These are phyloP conservation scores for Platycheirus rosarum DNA, from an alignment of 2,888 invertebrate species.

Conservation along the genomic window DNA sequence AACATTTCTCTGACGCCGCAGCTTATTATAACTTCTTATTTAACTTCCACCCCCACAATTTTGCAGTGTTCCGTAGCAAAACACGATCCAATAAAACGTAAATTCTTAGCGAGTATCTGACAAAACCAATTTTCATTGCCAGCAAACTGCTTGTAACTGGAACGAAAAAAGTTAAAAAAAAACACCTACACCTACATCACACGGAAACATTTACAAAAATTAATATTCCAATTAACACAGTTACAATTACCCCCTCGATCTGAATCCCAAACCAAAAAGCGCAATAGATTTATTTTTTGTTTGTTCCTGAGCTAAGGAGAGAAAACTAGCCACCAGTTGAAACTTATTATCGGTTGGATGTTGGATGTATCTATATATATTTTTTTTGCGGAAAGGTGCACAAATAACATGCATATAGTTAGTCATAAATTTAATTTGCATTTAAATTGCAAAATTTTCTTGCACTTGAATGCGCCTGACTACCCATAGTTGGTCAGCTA, in stretches of 20 bases:
- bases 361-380: background rate
- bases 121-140: slow-evolving; percentile 43
- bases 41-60: slow-evolving; percentile 1
- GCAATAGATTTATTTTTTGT: slow-evolving; percentile 49
- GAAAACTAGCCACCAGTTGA: slow-evolving; percentile 3
- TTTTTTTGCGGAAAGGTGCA: slow-evolving; percentile 1
- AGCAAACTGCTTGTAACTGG: slow-evolving; percentile 41
- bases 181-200: slow-evolving; percentile 50
- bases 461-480: slow-evolving; percentile 23
- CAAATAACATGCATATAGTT: background rate
- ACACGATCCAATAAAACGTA: slow-evolving; percentile 22
- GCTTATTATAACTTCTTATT: background rate
- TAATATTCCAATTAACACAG: slow-evolving; percentile 62
- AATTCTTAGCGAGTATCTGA: slow-evolving; percentile 24
- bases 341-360: background rate
- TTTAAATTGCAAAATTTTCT: slow-evolving; percentile 25
- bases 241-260: slow-evolving; percentile 42
- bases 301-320: no score
- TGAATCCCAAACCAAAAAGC: slow-evolving; percentile 32
- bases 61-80: background rate
- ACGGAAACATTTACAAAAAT: slow-evolving; percentile 45
- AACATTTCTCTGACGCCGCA: background rate
- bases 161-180: slow-evolving; percentile 4
- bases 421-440: slow-evolving; percentile 19
- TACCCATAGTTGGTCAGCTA: slow-evolving; percentile 10